Percentiles rank a stretch among this genome's conserved stretches.
phyloP scores from a whole-genome alignment of 2,888 invertebrate species.

The Tridacna gigas region DNA sequence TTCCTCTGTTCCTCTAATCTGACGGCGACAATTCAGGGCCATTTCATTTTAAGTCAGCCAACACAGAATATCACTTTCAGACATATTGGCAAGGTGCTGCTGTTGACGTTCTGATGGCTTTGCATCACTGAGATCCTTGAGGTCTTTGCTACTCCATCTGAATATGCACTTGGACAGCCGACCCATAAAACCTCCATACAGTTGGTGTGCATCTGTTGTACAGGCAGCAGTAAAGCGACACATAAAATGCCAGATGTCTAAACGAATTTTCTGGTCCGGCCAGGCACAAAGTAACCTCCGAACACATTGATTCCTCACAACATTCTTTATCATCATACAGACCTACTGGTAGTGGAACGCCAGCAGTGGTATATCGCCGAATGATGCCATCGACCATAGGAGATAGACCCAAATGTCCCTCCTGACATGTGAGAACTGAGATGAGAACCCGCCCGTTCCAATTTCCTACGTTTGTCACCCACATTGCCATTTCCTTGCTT shows the following conservation, averaged over 20 bases:
- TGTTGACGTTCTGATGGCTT: conserved; percentile 60
- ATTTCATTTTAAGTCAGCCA: conserved; percentile 51
- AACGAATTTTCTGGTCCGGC: neutral
- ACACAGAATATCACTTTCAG: conserved; percentile 44
- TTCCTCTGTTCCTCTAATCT: conserved; percentile 56
- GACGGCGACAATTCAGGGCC: conserved; percentile 52
- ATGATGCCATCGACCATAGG: neutral
- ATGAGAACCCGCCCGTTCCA: conserved; percentile 10
- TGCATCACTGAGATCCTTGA: conserved; percentile 56
- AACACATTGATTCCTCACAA: neutral
- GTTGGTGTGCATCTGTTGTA: conserved; percentile 57
- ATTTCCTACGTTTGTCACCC: conserved; percentile 16
- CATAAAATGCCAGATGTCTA: conserved; percentile 68
- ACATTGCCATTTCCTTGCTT: neutral
- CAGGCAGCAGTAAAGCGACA: conserved; percentile 45
- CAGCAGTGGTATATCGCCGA: neutral
- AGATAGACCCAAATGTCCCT: neutral
- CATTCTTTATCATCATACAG: conserved; percentile 11
- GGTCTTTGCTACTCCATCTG: conserved; percentile 61
- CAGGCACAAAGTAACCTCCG: neutral
- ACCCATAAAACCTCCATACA: conserved; percentile 61
- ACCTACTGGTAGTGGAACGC: neutral
- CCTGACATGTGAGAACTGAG: neutral
- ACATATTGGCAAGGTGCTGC: conserved; percentile 44
- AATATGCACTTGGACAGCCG: conserved; percentile 60